These are phyloP conservation scores for Centruroides sculpturatus DNA, from an alignment of 1,140 invertebrate genomes.

Conservation along the genomic window DNA sequence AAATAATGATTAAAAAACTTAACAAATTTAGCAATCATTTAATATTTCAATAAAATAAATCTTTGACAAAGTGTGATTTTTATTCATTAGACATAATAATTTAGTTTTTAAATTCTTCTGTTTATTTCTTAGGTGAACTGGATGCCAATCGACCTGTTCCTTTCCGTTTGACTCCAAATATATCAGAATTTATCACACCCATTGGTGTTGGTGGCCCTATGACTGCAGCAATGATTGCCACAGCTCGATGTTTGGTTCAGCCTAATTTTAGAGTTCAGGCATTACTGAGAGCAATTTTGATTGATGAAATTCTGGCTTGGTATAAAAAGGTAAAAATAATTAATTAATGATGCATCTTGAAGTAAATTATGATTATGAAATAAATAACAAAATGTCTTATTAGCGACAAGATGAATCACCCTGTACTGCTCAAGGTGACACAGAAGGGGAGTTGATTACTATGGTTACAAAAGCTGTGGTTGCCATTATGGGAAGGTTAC, in stretches of 20 bases:
- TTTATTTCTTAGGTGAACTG: constrained; percentile 49
- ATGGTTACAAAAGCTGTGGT: constrained; percentile 81
- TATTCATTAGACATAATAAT: too few relatives aligned
- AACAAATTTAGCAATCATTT: too few relatives aligned
- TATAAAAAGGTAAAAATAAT: constrained; percentile 49
- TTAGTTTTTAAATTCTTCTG: too few relatives aligned
- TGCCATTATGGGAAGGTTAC: constrained; percentile 66
- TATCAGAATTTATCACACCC: constrained; percentile 76
- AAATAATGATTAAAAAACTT: too few relatives aligned
- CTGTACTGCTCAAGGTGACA: constrained; percentile 35
- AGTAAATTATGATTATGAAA: too few relatives aligned
- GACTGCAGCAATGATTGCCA: constrained; percentile 82
- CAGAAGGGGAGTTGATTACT: constrained; percentile 72
- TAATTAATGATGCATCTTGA: too few relatives aligned
- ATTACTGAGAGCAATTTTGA: constrained; percentile 74
- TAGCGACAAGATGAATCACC: constrained; percentile 37
- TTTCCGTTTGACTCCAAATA: constrained; percentile 88
- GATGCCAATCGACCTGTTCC: constrained; percentile 85
- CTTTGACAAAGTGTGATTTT: too few relatives aligned
- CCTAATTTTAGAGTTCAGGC: constrained; percentile 85
- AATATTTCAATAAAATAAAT: too few relatives aligned
- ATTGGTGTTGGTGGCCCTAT: constrained; percentile 80
- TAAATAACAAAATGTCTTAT: not conserved
- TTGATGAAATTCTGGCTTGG: constrained; percentile 85
- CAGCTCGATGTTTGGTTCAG: constrained; percentile 82